Base-by-base conservation (phyloP, 2,888 invertebrate species). In the Polymixis flavicincta region DNA sequence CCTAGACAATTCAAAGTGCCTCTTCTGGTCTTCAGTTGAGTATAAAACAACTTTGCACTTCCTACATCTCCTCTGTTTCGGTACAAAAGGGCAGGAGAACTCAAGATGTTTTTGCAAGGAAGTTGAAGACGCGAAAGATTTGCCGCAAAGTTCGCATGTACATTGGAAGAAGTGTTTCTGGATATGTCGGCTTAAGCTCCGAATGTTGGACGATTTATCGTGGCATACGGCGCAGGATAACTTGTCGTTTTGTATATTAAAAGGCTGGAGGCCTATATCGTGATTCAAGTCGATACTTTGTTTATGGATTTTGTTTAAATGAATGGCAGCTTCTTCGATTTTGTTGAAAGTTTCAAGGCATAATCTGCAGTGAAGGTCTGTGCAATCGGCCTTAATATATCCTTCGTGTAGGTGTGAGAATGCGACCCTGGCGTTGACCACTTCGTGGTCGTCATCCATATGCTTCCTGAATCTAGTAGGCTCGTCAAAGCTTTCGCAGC, bases 131-230 rank as follows among this genome's bases (percentile, higher is more conserved):
- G 92, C 87, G 42, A 93, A 95, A 2, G 93, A 92, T 69, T 93
- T 94, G 0, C 94, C 94, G 60, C 95, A 95, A 5, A 90, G 89
- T 64, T 94, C 93, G 66, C 95, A 95, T 0, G 92, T 93, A 73
- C 89, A 93, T 55, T 92, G 92, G 13, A 89, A 89, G 73, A 90
- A 95, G 78, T 95, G 95, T 42, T 89, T 88, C 22, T 91, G 91
- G 0, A 93, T 91, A 78, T 95, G 95, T 32, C 92, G 87, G 69
- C 93, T 93, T 22, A 95, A 87, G 48, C 90, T 85, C 0, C 93
- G 84, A 4, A 95, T 78, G 37, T 92, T 91, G 0, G 92, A 89
- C 14, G 89, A 84, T 60, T 92, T 93, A 0, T 84, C 74, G 0
- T 86, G 80, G 70, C 95, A 95, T 2, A 94, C 78, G 0, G 91